phyloP scores from a whole-genome alignment of 2,113 vertebrate species.

The Atherinomorus stipes region DNA sequence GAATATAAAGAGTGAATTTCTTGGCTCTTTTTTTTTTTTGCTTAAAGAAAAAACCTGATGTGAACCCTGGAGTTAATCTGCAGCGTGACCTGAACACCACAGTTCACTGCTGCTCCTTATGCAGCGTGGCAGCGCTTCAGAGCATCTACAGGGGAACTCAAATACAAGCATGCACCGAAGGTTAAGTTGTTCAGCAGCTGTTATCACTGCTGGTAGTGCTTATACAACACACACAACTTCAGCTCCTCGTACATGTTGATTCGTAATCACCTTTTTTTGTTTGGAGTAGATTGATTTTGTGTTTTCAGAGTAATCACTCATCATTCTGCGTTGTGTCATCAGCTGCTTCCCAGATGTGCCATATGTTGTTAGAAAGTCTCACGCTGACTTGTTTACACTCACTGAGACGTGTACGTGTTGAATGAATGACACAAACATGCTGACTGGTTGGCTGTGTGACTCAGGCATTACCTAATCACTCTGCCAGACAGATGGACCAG shows the following conservation, averaged over 20 bases:
- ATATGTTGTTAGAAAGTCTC: slow-evolving; percentile 25
- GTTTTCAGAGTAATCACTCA: not conserved
- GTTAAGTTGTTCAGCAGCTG: slow-evolving; percentile 14
- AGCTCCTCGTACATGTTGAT: not conserved
- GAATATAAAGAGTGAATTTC: not conserved
- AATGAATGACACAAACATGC: slow-evolving; percentile 34
- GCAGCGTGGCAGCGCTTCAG: not conserved
- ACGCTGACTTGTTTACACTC: slow-evolving; percentile 30
- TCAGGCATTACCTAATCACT: slow-evolving; percentile 51
- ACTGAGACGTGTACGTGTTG: not conserved
- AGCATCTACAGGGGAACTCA: not conserved
- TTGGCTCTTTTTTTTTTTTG: not conserved
- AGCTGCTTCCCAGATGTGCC: slow-evolving; percentile 23
- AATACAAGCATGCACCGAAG: slow-evolving; percentile 7
- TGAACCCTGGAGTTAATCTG: slow-evolving; percentile 27
- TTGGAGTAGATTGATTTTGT: not conserved
- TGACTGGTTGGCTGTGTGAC: slow-evolving; percentile 44
- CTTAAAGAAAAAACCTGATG: slow-evolving; percentile 9
- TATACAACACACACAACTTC: not conserved
- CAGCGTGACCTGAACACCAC: slow-evolving; percentile 19
- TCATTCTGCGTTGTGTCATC: not conserved
- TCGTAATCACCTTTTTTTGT: not conserved
- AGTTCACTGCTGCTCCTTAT: slow-evolving; percentile 25
- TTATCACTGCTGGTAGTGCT: not conserved
- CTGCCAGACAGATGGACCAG: slow-evolving; percentile 61